phyloP scores from a whole-genome alignment of 2,888 invertebrate species.

The Plebejus melissa region DNA sequence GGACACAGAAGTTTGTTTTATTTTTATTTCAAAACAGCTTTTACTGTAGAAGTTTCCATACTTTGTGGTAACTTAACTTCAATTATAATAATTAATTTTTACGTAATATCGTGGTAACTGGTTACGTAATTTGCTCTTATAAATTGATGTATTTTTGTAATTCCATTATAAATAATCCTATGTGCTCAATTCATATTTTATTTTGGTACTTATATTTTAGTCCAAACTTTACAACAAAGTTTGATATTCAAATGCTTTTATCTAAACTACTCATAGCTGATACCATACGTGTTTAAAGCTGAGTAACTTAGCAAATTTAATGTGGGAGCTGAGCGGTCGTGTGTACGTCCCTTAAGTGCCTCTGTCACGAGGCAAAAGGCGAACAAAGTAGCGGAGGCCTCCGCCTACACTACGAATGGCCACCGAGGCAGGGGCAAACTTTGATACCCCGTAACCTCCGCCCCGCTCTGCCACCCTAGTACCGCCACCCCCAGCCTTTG shows the following conservation, averaged over 20 bases:
- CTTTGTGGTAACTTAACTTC: no score
- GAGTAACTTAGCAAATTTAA: conserved; percentile 41
- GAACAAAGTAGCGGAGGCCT: conserved; percentile 67
- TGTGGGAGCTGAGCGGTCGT: conserved; percentile 55
- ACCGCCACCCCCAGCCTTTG: conserved; percentile 71
- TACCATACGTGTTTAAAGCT: conserved; percentile 34
- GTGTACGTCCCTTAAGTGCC: conserved; percentile 75
- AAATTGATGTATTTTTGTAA: no score
- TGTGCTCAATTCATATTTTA: background rate
- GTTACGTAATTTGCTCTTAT: no score
- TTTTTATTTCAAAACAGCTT: background rate
- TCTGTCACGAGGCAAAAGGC: conserved; percentile 74
- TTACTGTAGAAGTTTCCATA: background rate
- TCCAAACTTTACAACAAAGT: background rate
- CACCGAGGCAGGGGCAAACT: conserved; percentile 69
- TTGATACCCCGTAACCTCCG: conserved; percentile 64
- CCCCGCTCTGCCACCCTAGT: conserved; percentile 63
- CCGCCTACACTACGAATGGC: conserved; percentile 61
- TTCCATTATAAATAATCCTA: no score
- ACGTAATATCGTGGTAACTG: no score
- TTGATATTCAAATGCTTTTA: conserved; percentile 18
- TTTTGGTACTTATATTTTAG: background rate
- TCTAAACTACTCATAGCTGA: conserved; percentile 11
- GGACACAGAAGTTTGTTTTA: background rate
- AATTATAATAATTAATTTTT: no score